phyloP scores from a whole-genome alignment of 2,888 invertebrate genomes.

The Drosophila eohydei region DNA sequence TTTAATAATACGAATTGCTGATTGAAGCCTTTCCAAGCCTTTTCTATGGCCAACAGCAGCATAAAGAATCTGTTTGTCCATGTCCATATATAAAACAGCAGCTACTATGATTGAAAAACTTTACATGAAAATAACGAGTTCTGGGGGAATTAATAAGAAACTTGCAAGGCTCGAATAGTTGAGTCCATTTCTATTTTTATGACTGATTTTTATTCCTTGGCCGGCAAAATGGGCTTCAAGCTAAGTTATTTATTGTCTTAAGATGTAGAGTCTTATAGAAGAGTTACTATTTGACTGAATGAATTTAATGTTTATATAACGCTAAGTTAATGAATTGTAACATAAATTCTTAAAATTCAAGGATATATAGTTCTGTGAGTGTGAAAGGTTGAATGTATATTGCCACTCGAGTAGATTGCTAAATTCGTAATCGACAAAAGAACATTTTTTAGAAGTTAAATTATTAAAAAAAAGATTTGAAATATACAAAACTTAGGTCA shows the following conservation, averaged over 20 bases:
- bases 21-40: conserved; percentile 73
- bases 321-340: too few relatives aligned
- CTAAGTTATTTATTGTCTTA: background rate
- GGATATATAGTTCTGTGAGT: too few relatives aligned
- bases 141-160: background rate
- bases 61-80: conserved; percentile 53
- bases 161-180: background rate
- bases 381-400: too few relatives aligned
- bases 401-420: too few relatives aligned
- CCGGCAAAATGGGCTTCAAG: background rate
- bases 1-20: conserved; percentile 83
- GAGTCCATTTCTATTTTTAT: background rate
- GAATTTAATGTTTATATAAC: too few relatives aligned
- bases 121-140: conserved; percentile 34
- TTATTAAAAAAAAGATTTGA: too few relatives aligned
- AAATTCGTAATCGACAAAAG: too few relatives aligned
- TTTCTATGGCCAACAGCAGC: conserved; percentile 49
- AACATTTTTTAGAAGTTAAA: too few relatives aligned
- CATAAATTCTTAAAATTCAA: too few relatives aligned
- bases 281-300: background rate
- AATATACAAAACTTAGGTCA: too few relatives aligned
- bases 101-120: conserved; percentile 66
- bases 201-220: background rate
- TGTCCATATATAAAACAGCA: conserved; percentile 27
- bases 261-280: background rate